phyloP scores from a whole-genome alignment of 2,797 vertebrate genomes.

The Esox lucius region DNA sequence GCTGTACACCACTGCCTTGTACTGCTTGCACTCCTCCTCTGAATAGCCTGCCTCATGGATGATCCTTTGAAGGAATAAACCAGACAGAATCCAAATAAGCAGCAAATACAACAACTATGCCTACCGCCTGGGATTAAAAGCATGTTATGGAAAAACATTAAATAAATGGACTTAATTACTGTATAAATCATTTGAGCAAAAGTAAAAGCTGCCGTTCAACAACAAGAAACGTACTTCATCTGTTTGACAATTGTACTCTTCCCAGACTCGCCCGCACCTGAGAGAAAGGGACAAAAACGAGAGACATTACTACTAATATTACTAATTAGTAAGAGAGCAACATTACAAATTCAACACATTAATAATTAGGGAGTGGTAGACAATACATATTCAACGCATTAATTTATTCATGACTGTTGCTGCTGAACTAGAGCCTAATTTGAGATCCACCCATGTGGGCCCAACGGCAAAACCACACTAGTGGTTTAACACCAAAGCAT shows the following conservation, averaged over 20 bases:
- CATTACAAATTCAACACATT: too few species aligned
- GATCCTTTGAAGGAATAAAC: constrained; percentile 76
- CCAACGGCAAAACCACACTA: not conserved
- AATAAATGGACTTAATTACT: too few species aligned
- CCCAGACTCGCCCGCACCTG: constrained; percentile 50
- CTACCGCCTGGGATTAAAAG: too few species aligned
- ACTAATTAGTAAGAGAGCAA: constrained; percentile 13
- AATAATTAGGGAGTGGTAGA: not conserved
- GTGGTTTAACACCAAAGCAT: too few species aligned
- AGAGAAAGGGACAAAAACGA: constrained; percentile 10
- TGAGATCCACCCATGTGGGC: not conserved
- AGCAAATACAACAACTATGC: too few species aligned
- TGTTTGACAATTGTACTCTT: constrained; percentile 16
- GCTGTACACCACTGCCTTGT: constrained; percentile 98
- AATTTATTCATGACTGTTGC: not conserved
- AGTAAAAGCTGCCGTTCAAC: not conserved
- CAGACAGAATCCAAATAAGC: not conserved
- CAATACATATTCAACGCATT: not conserved
- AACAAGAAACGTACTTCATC: constrained; percentile 11
- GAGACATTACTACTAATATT: not conserved
- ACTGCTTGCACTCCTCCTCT: constrained; percentile 98
- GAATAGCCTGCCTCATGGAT: constrained; percentile 98
- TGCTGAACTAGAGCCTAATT: not conserved
- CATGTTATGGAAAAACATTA: too few species aligned
- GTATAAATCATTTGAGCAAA: not conserved